These are phyloP conservation scores for Rhodinocichla rosea DNA, from an alignment of 2,113 vertebrate species.

Conservation along the genomic window DNA sequence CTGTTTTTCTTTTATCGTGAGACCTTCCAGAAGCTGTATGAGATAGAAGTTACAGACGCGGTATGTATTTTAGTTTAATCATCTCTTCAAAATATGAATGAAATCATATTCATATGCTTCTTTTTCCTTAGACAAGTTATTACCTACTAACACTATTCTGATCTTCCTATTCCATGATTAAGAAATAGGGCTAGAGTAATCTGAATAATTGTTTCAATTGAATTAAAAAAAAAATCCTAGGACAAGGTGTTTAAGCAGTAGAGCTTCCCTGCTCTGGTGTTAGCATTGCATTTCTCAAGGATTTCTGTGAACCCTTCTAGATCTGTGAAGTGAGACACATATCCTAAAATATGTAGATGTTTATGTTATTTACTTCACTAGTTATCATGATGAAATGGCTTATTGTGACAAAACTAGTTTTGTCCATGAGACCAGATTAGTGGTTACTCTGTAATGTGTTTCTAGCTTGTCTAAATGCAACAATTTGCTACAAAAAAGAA, in stretches of 20 bases:
- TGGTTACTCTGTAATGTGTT: not conserved
- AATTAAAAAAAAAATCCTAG: no score
- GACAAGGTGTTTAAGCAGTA: not conserved
- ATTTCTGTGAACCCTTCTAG: not conserved
- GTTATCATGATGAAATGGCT: not conserved
- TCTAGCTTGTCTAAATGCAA: not conserved
- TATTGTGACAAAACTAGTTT: not conserved
- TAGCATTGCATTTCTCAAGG: not conserved
- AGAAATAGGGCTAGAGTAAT: not conserved
- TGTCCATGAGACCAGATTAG: not conserved
- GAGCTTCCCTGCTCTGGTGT: not conserved
- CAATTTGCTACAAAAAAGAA: not conserved
- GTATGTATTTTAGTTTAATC: constrained; percentile 74
- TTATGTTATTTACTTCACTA: not conserved
- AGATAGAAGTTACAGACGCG: constrained; percentile 90
- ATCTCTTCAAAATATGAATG: not conserved
- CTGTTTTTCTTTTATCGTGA: constrained; percentile 87
- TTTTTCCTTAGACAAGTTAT: not conserved
- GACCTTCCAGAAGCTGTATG: constrained; percentile 86
- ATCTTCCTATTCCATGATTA: not conserved
- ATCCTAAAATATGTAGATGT: not conserved
- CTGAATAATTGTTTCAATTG: not conserved
- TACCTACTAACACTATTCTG: not conserved
- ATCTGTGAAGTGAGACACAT: not conserved
- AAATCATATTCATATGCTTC: not conserved